phyloP scores from a whole-genome alignment of 2,888 invertebrate genomes.

The Isotomurus palustris region DNA sequence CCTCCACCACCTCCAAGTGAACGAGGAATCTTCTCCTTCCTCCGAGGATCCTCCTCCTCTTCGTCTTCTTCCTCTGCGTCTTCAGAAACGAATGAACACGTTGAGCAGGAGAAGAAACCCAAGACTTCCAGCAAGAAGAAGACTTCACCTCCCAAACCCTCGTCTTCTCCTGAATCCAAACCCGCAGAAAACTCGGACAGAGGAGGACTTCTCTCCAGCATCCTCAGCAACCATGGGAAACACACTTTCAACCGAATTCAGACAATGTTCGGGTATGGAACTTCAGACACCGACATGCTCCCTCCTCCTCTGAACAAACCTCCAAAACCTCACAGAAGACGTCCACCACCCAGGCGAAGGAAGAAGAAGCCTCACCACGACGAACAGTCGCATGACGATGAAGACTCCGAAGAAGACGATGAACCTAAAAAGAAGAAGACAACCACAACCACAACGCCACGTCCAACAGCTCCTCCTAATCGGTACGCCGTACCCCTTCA shows the following conservation, averaged over 20 bases:
- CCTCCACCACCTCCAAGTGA: background rate
- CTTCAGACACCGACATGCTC: background rate
- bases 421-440: background rate
- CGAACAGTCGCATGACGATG: conserved; percentile 14
- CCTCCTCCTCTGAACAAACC: background rate
- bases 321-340: background rate
- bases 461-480: no score
- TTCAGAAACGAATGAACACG: no score
- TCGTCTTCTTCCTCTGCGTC: no score
- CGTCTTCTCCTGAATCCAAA: no score
- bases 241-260: background rate
- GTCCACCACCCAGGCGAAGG: conserved; percentile 1
- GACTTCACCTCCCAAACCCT: background rate
- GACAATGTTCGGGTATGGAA: background rate
- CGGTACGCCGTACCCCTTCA: background rate
- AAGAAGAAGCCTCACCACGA: conserved; percentile 5
- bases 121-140: background rate
- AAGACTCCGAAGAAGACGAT: conserved; percentile 1
- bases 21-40: no score
- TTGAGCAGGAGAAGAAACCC: no score
- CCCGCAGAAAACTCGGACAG: no score
- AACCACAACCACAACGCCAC: background rate
- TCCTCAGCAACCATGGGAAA: background rate
- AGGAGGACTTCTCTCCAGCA: background rate
- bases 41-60: no score